A percentile compares a stretch with the other conserved stretches of the same genome.
Evolutionary conservation across 1,140 invertebrate species (phyloP).

Genomic region (Cheumatopsyche charites): DNA sequence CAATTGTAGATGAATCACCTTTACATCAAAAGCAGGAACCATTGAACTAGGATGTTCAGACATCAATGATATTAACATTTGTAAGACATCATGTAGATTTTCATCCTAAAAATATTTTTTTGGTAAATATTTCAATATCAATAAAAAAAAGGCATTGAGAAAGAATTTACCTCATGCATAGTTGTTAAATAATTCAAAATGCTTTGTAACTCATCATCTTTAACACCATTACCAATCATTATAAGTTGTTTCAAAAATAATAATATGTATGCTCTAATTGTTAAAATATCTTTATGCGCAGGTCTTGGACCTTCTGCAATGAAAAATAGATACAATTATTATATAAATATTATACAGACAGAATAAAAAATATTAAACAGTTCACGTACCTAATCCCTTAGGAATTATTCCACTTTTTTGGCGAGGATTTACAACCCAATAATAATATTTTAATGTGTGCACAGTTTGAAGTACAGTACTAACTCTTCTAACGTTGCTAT

Average conservation of each 20-base stretch:
- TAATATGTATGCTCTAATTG: conserved; percentile 93
- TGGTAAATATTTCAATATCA: no score
- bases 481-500: conserved; percentile 94
- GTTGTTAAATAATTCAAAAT: conserved; percentile 98
- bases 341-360: conserved; percentile 11
- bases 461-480: conserved; percentile 98
- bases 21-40: conserved; percentile 98
- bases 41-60: conserved; percentile 97
- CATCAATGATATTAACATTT: conserved; percentile 96
- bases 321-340: conserved; percentile 30
- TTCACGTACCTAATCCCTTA: conserved; percentile 85
- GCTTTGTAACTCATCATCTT: conserved; percentile 98
- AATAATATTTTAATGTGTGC: conserved; percentile 98
- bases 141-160: conserved; percentile 1
- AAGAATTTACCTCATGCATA: conserved; percentile 83
- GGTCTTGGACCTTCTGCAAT: conserved; percentile 89
- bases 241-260: conserved; percentile 96
- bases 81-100: conserved; percentile 96
- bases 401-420: conserved; percentile 93
- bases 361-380: background rate
- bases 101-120: conserved; percentile 89
- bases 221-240: conserved; percentile 94
- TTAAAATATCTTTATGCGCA: conserved; percentile 90
- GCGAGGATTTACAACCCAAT: conserved; percentile 96
- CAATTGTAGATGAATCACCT: conserved; percentile 52